These are phyloP conservation scores for Rhinopomastus cyanomelas DNA, from an alignment of 2,113 vertebrate species.

Conservation along the genomic window DNA sequence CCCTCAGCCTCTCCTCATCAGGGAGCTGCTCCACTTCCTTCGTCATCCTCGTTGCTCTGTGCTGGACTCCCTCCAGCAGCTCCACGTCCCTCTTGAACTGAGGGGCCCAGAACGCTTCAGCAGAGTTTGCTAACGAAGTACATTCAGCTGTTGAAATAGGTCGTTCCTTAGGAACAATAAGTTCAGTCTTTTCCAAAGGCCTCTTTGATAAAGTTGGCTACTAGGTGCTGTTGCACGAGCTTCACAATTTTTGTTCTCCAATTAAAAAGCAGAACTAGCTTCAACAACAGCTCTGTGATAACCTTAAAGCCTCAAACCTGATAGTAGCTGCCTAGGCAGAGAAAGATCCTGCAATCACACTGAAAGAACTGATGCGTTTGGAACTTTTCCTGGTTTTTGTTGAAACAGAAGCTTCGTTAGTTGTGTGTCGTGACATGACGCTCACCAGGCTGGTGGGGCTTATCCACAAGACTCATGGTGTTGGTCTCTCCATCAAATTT, in stretches of 20 bases:
- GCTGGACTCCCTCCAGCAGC: too few relatives aligned
- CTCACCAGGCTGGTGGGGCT: not conserved
- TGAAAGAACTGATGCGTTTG: not conserved
- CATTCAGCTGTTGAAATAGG: not conserved
- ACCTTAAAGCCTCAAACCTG: not conserved
- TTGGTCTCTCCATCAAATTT: not conserved
- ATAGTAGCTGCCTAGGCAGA: not conserved
- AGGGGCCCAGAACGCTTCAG: not conserved
- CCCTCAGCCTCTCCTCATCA: too few relatives aligned
- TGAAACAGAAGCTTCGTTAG: not conserved
- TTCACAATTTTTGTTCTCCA: not conserved
- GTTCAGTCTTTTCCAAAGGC: not conserved
- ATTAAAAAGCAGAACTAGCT: slow-evolving; percentile 1
- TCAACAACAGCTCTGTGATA: not conserved
- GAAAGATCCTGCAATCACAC: not conserved
- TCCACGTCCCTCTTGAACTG: too few relatives aligned
- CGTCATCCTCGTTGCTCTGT: too few relatives aligned
- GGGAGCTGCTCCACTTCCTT: too few relatives aligned
- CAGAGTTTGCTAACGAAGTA: not conserved
- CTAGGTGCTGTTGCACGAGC: not conserved
- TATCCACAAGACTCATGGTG: not conserved
- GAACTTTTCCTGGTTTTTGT: not conserved
- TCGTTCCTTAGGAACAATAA: not conserved
- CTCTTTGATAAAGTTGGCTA: not conserved
- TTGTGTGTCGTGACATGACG: not conserved